These are phyloP conservation scores for Bilobella aurantiaca DNA, from an alignment of 1,140 invertebrate species.

Conservation along the genomic window DNA sequence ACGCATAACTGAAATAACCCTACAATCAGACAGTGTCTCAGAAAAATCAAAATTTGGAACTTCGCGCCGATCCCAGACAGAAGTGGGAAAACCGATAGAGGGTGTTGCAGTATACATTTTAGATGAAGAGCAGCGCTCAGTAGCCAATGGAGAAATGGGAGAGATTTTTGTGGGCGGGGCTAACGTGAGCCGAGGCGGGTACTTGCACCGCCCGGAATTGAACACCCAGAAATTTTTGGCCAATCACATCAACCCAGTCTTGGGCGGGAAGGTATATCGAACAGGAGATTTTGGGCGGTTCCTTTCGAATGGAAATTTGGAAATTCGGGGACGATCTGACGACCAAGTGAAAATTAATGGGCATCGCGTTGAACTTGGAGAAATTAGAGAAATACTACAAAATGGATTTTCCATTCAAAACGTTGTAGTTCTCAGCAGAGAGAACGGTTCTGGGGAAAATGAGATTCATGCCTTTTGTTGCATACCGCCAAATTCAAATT, in stretches of 20 bases:
- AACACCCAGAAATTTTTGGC: background rate
- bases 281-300: background rate
- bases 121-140: background rate
- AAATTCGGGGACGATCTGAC: background rate
- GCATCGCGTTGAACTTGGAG: constrained; percentile 2
- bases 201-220: background rate
- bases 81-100: background rate
- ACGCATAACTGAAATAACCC: constrained; percentile 4
- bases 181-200: background rate
- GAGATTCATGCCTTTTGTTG: background rate
- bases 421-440: background rate
- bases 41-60: no score
- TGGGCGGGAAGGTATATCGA: background rate
- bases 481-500: no score
- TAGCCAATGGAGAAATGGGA: background rate
- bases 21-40: no score
- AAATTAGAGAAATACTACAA: background rate
- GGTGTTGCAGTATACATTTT: background rate
- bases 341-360: constrained; percentile 7
- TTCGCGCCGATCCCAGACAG: no score
- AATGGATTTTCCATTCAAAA: background rate
- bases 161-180: background rate
- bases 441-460: background rate
- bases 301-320: background rate
- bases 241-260: background rate